Evolutionary conservation across 2,797 vertebrate species (phyloP).

Genomic region (Poeciliopsis infans): DNA sequence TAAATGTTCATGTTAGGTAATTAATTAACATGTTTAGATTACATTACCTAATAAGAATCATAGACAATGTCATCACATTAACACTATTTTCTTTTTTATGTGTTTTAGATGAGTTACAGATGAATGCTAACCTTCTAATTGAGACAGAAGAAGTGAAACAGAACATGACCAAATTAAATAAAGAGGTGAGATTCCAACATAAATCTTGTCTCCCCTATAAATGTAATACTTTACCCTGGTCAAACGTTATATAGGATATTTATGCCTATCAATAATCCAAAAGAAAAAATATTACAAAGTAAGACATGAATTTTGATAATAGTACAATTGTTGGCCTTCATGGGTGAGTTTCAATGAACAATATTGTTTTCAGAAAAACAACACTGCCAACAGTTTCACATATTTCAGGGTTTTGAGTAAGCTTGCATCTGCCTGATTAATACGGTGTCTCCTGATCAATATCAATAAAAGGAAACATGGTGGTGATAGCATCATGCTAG

Average conservation of each 20-base stretch:
- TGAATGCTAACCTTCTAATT: constrained; percentile 74
- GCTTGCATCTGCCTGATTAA: not conserved
- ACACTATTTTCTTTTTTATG: not conserved
- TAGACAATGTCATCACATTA: not conserved
- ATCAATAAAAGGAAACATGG: not conserved
- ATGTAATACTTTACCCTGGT: not conserved
- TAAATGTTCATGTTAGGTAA: not conserved
- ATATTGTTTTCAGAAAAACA: not conserved
- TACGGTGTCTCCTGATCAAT: no score
- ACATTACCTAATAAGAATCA: not conserved
- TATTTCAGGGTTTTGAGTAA: not conserved
- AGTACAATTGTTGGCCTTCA: not conserved
- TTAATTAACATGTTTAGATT: not conserved
- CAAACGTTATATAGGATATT: not conserved
- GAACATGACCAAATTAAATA: constrained; percentile 86
- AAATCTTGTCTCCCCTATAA: not conserved
- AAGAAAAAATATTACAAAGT: not conserved
- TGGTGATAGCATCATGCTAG: not conserved
- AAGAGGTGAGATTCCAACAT: constrained; percentile 81
- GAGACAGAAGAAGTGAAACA: constrained; percentile 90
- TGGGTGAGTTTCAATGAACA: not conserved
- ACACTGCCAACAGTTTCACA: not conserved
- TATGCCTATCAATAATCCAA: not conserved
- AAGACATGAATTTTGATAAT: not conserved
- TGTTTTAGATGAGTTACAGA: constrained; percentile 67